A percentile compares a stretch with the other conserved stretches of the same genome.
phyloP scores from a whole-genome alignment of 2,888 invertebrate genomes.

The Lingula anatina region DNA sequence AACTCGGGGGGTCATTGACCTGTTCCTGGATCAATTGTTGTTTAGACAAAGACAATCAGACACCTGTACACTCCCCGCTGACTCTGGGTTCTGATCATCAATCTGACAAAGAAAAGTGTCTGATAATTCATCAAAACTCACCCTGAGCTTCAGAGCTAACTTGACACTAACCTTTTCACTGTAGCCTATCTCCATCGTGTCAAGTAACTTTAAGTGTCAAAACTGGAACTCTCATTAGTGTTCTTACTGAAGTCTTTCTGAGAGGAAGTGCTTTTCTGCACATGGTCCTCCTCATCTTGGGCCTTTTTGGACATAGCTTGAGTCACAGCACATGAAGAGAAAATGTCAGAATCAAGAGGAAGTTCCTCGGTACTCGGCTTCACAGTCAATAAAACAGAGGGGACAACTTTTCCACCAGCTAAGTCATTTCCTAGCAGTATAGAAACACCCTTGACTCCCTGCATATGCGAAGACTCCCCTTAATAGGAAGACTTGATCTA shows the following conservation, averaged over 20 bases:
- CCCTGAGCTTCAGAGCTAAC: not conserved
- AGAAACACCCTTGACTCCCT: not conserved
- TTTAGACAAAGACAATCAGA: not conserved
- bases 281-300: not conserved
- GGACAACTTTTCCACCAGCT: constrained; percentile 2
- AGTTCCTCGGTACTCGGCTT: not conserved
- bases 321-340: constrained; percentile 1
- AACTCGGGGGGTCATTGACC: not conserved
- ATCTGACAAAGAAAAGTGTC: not conserved
- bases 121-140: not conserved
- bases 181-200: too few species aligned
- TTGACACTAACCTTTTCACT: too few species aligned
- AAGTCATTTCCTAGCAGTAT: not conserved
- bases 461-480: too few species aligned
- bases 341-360: not conserved
- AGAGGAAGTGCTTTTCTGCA: too few species aligned
- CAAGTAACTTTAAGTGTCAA: too few species aligned
- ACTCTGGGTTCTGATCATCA: too few species aligned
- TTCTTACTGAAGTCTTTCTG: too few species aligned
- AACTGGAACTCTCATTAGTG: too few species aligned
- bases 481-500: not conserved
- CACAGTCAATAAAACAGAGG: not conserved
- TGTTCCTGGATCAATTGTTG: not conserved
- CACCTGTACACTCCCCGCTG: too few species aligned
- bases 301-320: not conserved